Base-by-base conservation (phyloP, 2,113 vertebrate genomes). In the Oreamnos americanus region DNA sequence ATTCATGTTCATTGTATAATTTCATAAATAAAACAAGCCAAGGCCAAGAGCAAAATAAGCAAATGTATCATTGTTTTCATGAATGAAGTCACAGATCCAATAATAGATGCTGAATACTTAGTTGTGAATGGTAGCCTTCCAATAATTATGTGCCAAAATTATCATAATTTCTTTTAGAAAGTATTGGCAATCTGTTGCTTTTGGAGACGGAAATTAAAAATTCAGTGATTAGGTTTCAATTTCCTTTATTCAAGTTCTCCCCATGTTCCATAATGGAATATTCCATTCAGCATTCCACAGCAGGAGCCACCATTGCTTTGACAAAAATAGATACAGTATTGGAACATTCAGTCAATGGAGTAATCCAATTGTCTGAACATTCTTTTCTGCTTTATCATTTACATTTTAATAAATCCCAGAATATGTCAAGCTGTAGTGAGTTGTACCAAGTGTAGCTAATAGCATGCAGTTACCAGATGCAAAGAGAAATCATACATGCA, bases 401-500 rank as follows among this genome's bases (percentile, higher is more conserved):
- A 98, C 98, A 98, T 98, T 97, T 98, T 98, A 98, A 99, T 99
- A 99, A 99, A 99, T 99, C 98, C 88, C 98, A 91, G 98, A 60
- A 30, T 95, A 98, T 97, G 97, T 97, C 96, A 96, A 90, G 98
- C 98, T 97, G 97, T 71, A 98, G 79, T 96, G 60, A 91, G 94
- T 98, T 97, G 96, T 98, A 91, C 97, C 86, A 62, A 97, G 98
- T 98, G 96, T 89, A 98, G 96, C 91, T 97, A 97, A 91, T 96
- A 98, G 97, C 98, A 98, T 98, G 98, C 93, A 98, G 97, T 96
- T 92, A 98, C 97, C 98, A 99, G 98, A 98, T 98, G 98, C 98
- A 98, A 84, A 87, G 91, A 90, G 93, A 88, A 96, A 98, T 98
- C 93, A 1, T 92, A 96, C 90, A 98, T 81, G 21, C 45, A 58